Conservation (phyloP, 2,113 vertebrate species). For the Ciconia maguari region DNA sequence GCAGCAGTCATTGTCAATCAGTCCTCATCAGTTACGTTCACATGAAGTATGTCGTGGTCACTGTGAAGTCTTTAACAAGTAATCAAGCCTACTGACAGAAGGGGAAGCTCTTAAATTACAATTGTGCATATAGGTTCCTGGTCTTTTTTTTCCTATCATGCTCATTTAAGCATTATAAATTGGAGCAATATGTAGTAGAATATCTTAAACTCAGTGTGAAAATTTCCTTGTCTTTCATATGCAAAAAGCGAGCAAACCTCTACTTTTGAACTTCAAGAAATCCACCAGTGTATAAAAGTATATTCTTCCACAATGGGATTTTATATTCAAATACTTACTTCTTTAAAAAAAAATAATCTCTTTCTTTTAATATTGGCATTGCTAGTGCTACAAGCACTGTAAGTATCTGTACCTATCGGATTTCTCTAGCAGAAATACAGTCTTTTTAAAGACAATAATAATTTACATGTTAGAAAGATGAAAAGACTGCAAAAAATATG, state of each 20-base stretch:
- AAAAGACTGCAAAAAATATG: not conserved
- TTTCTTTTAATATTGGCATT: not conserved
- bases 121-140: not conserved
- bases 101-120: not conserved
- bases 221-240: not conserved
- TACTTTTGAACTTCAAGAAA: not conserved
- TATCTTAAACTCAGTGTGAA: not conserved
- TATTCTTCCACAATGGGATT: not conserved
- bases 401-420: not conserved
- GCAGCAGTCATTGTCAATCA: slow-evolving; percentile 51
- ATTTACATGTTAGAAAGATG: not conserved
- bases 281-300: not conserved
- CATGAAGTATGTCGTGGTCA: not conserved
- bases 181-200: not conserved
- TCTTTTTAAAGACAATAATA: not conserved
- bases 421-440: not conserved
- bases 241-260: not conserved
- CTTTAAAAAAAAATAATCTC: not conserved
- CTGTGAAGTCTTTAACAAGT: not conserved
- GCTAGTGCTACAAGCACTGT: not conserved
- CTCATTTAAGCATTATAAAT: not conserved
- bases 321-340: not conserved
- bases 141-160: not conserved
- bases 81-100: slow-evolving; percentile 8
- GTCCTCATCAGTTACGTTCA: not conserved